Evolutionary conservation across 1,140 invertebrate species (phyloP), one percentile per base, ranked within the genome.

Genomic region (Pentalonia nigronervosa): DNA sequence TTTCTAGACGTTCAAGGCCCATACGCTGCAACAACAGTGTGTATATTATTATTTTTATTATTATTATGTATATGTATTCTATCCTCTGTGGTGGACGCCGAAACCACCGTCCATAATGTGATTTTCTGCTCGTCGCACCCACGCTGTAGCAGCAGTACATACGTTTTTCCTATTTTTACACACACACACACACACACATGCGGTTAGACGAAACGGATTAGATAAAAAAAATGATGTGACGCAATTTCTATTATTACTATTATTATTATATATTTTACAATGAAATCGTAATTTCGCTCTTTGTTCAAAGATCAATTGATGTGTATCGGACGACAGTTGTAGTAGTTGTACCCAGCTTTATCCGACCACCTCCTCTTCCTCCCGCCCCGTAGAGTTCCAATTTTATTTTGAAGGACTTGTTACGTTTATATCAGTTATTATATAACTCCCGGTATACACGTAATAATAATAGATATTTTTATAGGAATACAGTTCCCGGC

Each of bases 61-160:
- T 91, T 76, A 53, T 36, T 21, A n/a, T 90, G 88, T 53, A 56
- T 48, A 47, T 86, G 30, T 86, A 30, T 25, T 36, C 34, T 23
- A 34, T 60, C 30, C 21, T 90, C 56, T 90, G 53, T 90, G 89
- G 67, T 45, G 56, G 86, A 45, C 67, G 91, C 76, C 76, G 91
- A 84, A 83, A 93, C 67, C 34, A 86, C 91, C 91, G 91, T 93
- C 91, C 34, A 86, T 93, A 93, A 93, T 93, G 76, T 93, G 91
- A 93, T 93, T 84, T 83, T 93, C 91, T 93, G 91, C 91, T 53
- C 76, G 34, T 53, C 81, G 34, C 81, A 93, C 91, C 81, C 91
- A 86, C 91, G 30, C 50, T 86, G 25, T 8, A 25, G 60, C 30
- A 53, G 21, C 50, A 34, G 30, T 76, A 76, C 60, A 48, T 48